These are phyloP conservation scores for Zaprionus gabonicus DNA, from an alignment of 1,140 invertebrate species.

Conservation along the genomic window DNA sequence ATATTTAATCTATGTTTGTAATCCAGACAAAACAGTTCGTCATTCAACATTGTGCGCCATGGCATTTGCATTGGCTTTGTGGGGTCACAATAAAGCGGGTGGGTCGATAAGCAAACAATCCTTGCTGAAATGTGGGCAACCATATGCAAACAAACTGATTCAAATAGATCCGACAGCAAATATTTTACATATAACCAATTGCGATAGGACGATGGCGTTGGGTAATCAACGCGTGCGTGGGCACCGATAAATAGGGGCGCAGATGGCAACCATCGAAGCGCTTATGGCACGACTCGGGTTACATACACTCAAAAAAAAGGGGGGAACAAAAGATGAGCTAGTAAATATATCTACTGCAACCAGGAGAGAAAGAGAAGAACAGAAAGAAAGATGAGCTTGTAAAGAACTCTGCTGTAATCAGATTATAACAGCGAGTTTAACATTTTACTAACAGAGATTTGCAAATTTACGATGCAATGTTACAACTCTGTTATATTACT, in stretches of 20 bases:
- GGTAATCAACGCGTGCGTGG: background rate
- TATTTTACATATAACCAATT: background rate
- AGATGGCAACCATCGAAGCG: background rate
- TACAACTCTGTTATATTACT: too few species aligned
- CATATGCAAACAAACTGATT: constrained; percentile 1
- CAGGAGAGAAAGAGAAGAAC: too few species aligned
- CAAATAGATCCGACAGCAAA: background rate
- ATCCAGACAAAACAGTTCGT: background rate
- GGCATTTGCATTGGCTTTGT: background rate
- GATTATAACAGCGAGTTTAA: too few species aligned
- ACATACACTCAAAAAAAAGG: background rate
- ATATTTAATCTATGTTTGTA: background rate
- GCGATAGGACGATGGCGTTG: background rate
- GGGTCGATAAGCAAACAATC: background rate
- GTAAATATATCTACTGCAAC: too few species aligned
- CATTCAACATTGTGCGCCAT: background rate
- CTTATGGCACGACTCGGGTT: background rate
- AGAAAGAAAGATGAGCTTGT: too few species aligned
- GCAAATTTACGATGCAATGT: too few species aligned
- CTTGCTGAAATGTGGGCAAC: background rate
- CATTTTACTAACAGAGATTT: too few species aligned
- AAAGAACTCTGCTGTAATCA: too few species aligned
- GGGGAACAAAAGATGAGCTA: background rate
- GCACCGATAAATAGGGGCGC: background rate
- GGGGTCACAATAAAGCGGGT: background rate